Conservation (phyloP, 2,888 invertebrate genomes). For the Lampropteryx suffumata region DNA sequence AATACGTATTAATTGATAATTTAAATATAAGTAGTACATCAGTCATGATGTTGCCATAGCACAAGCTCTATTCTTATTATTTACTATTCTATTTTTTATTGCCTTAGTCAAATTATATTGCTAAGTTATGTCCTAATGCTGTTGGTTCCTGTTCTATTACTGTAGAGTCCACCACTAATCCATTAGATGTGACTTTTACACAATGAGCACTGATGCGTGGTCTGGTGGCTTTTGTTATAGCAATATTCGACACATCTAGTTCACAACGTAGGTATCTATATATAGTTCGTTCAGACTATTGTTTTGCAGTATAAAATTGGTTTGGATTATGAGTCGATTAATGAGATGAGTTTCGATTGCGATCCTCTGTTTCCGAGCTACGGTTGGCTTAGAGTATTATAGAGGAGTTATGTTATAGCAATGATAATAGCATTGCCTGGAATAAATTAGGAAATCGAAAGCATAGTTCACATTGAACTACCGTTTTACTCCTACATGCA, state of each 20-base stretch:
- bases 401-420: constrained; percentile 4
- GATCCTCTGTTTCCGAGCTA: not conserved
- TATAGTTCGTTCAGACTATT: constrained; percentile 28
- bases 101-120: too few species aligned
- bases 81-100: too few species aligned
- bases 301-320: constrained; percentile 24
- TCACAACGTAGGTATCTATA: constrained; percentile 3
- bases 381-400: constrained; percentile 1
- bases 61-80: too few species aligned
- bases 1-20: too few species aligned
- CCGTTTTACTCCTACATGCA: not conserved
- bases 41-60: too few species aligned
- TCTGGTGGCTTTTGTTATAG: constrained; percentile 39
- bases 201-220: constrained; percentile 54
- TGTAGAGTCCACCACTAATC: constrained; percentile 60
- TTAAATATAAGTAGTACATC: too few species aligned
- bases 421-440: constrained; percentile 2
- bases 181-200: constrained; percentile 74
- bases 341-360: constrained; percentile 13
- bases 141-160: constrained; percentile 2
- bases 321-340: constrained; percentile 20
- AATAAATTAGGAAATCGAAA: not conserved
- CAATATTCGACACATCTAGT: constrained; percentile 19
- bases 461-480: not conserved
- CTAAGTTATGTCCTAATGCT: not conserved